A percentile compares a stretch with the other conserved stretches of the same genome.
Conservation (phyloP, 2,888 invertebrate species). For the Apamea epomidion region DNA sequence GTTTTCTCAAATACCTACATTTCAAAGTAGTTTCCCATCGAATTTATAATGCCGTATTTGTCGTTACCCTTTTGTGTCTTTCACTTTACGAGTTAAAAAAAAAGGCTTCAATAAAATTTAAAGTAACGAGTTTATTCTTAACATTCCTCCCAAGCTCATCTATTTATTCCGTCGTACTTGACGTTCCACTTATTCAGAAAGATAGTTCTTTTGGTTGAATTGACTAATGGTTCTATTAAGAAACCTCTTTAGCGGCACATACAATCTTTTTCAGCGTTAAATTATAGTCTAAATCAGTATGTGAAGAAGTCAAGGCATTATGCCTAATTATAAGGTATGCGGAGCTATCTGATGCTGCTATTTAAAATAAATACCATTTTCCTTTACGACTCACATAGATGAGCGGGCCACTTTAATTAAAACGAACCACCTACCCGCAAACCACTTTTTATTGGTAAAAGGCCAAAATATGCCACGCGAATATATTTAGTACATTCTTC, state of each 20-base stretch:
- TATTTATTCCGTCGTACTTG: too few species aligned
- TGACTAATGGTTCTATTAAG: constrained; percentile 40
- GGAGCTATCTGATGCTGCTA: not conserved
- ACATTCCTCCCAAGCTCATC: not conserved
- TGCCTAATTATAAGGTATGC: too few species aligned
- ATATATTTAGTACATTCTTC: not conserved
- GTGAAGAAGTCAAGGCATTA: not conserved
- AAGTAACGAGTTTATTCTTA: not conserved
- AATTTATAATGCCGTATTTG: not conserved
- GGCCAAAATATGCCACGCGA: constrained; percentile 1
- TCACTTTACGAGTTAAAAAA: not conserved
- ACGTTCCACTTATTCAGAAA: not conserved
- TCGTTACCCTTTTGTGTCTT: not conserved
- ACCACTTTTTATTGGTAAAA: not conserved
- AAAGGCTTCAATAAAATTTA: constrained; percentile 2
- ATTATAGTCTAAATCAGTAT: not conserved
- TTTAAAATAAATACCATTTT: not conserved
- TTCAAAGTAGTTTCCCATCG: not conserved
- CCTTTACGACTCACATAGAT: not conserved
- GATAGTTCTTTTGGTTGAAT: not conserved
- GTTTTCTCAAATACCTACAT: not conserved
- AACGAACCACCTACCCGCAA: not conserved
- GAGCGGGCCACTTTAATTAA: not conserved
- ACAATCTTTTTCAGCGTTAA: not conserved
- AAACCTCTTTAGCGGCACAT: not conserved